Evolutionary conservation across 2,888 invertebrate genomes (phyloP).

Genomic region (Philonicus albiceps): DNA sequence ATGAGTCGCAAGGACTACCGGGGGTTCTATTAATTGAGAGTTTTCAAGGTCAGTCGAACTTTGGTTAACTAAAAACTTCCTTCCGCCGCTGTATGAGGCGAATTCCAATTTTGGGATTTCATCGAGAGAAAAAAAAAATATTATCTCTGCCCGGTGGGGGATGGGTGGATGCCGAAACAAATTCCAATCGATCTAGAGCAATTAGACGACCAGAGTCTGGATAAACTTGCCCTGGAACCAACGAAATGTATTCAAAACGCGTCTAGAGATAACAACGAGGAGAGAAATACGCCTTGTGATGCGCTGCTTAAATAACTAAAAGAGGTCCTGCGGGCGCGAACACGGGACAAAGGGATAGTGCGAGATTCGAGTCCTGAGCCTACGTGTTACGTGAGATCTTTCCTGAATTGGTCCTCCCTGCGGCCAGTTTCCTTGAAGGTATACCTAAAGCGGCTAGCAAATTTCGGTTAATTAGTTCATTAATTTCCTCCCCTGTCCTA

Average conservation of each 20-base stretch:
- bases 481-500: not conserved
- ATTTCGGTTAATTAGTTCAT: constrained; percentile 27
- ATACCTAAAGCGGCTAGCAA: constrained; percentile 9
- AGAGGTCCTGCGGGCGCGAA: not conserved
- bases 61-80: not conserved
- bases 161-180: not conserved
- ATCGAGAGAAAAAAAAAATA: not conserved
- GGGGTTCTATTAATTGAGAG: not conserved
- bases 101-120: not conserved
- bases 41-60: not conserved
- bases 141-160: not conserved
- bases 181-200: not conserved
- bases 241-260: constrained; percentile 8
- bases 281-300: not conserved
- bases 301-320: not conserved
- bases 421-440: not conserved
- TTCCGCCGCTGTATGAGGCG: not conserved
- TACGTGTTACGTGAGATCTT: not conserved
- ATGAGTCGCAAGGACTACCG: not conserved
- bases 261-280: not conserved
- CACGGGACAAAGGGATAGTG: not conserved
- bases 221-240: not conserved
- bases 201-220: not conserved
- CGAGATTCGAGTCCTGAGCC: not conserved
- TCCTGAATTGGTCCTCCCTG: not conserved